Percentiles rank a stretch among this genome's conserved stretches.
Conservation (phyloP, 2,888 invertebrate genomes). For the Chaetogeoica ovagalla region DNA sequence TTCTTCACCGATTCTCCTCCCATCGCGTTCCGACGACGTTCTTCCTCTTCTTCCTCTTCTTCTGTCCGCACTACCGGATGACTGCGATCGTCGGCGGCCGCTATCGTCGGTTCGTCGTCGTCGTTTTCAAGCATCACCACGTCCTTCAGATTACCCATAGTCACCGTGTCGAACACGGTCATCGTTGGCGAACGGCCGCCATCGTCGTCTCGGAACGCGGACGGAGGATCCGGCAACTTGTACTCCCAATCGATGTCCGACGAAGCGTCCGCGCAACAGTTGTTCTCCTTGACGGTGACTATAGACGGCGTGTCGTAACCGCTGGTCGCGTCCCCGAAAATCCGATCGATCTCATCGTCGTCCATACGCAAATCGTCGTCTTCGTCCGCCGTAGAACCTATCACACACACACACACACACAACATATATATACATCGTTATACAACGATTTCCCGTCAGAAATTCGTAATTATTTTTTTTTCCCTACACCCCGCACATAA, state of each 20-base stretch:
- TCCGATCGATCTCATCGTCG: conserved; percentile 58
- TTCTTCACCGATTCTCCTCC: conserved; percentile 10
- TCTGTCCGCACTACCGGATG: neutral
- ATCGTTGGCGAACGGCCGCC: conserved; percentile 55
- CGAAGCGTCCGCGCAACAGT: neutral
- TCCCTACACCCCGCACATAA: too few species aligned
- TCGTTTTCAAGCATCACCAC: conserved; percentile 19
- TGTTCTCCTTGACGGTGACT: conserved; percentile 11
- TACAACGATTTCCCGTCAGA: too few species aligned
- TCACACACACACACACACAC: neutral
- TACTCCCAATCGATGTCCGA: conserved; percentile 62
- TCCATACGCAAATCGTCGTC: conserved; percentile 55
- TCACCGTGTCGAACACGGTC: conserved; percentile 56
- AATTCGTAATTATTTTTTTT: too few species aligned
- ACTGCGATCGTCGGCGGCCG: too few species aligned
- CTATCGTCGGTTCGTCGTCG: too few species aligned
- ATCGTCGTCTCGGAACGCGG: conserved; percentile 52
- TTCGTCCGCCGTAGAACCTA: conserved; percentile 50
- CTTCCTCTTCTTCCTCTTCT: too few species aligned
- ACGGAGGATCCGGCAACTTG: conserved; percentile 67
- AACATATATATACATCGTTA: neutral
- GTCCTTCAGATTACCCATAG: conserved; percentile 56
- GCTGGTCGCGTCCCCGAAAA: conserved; percentile 57
- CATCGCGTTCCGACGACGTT: too few species aligned
- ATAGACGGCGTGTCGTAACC: conserved; percentile 55